Conservation (phyloP, 1,140 invertebrate genomes). For the Theocolax elegans region DNA sequence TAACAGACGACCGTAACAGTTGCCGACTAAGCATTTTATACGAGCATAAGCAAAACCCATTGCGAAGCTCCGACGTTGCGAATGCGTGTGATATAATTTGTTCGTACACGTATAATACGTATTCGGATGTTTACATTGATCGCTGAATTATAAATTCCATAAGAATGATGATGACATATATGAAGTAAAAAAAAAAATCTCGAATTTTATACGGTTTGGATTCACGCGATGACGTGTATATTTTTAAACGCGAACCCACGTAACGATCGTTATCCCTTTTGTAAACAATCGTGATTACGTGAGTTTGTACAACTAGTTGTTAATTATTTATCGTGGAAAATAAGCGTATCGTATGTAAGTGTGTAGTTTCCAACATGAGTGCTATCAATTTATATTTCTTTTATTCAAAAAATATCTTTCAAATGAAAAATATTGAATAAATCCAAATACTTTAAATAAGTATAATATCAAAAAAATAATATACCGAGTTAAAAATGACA, state of each 20-base stretch:
- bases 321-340: too few species aligned
- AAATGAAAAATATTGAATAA: too few species aligned
- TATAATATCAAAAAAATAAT: too few species aligned
- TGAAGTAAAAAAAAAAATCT: slow-evolving; percentile 11
- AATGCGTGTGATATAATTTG: slow-evolving; percentile 21
- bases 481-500: too few species aligned
- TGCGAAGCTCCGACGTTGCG: too few species aligned
- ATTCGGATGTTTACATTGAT: slow-evolving; percentile 33
- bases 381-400: too few species aligned
- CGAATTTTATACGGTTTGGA: background rate
- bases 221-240: background rate
- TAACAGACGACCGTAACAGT: slow-evolving; percentile 12
- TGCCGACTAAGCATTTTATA: background rate
- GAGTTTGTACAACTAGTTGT: too few species aligned
- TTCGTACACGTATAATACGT: slow-evolving; percentile 21
- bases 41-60: slow-evolving; percentile 1
- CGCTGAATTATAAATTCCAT: slow-evolving; percentile 6
- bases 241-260: background rate
- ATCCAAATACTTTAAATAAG: too few species aligned
- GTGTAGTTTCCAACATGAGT: too few species aligned
- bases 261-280: slow-evolving; percentile 2
- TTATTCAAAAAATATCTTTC: too few species aligned
- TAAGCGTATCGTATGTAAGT: too few species aligned
- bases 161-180: slow-evolving; percentile 6
- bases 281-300: background rate